Evolutionary conservation across 2,888 invertebrate species (phyloP).

Genomic region (Gisinianus flammeolus): DNA sequence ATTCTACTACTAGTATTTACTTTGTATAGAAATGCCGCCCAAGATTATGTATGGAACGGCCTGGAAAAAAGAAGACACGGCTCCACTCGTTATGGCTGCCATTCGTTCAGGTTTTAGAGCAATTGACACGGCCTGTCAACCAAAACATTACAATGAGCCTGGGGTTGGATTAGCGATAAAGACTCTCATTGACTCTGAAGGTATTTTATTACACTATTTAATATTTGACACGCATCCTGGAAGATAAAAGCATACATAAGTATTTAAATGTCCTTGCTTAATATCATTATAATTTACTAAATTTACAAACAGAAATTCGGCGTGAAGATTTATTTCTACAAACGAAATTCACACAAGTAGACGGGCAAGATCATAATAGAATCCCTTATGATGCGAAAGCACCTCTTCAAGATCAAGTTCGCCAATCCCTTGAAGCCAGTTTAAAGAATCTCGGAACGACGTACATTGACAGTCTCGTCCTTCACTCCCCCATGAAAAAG

Average conservation of each 20-base stretch:
- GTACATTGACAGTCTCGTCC: slow-evolving; percentile 56
- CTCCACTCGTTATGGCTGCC: slow-evolving; percentile 50
- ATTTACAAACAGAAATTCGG: too few species aligned
- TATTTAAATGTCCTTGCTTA: too few species aligned
- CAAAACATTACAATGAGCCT: slow-evolving; percentile 56
- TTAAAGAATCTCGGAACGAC: slow-evolving; percentile 51
- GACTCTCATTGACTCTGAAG: slow-evolving; percentile 17
- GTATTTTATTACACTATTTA: too few species aligned
- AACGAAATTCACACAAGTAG: slow-evolving; percentile 56
- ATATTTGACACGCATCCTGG: too few species aligned
- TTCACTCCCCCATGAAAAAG: slow-evolving; percentile 55
- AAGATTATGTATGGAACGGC: slow-evolving; percentile 57
- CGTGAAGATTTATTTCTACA: slow-evolving; percentile 48
- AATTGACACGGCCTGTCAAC: slow-evolving; percentile 57
- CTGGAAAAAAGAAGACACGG: slow-evolving; percentile 55
- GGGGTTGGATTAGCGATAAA: slow-evolving; percentile 46
- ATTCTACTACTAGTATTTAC: too few species aligned
- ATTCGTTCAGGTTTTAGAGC: slow-evolving; percentile 52
- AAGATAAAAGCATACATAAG: too few species aligned
- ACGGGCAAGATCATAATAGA: slow-evolving; percentile 54
- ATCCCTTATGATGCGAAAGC: slow-evolving; percentile 54
- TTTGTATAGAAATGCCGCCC: slow-evolving; percentile 54
- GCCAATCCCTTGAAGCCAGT: slow-evolving; percentile 50
- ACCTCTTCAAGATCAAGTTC: slow-evolving; percentile 47
- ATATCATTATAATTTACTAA: too few species aligned